These are phyloP conservation scores for Formica aserva DNA, from an alignment of 2,888 invertebrate genomes.

Conservation along the genomic window DNA sequence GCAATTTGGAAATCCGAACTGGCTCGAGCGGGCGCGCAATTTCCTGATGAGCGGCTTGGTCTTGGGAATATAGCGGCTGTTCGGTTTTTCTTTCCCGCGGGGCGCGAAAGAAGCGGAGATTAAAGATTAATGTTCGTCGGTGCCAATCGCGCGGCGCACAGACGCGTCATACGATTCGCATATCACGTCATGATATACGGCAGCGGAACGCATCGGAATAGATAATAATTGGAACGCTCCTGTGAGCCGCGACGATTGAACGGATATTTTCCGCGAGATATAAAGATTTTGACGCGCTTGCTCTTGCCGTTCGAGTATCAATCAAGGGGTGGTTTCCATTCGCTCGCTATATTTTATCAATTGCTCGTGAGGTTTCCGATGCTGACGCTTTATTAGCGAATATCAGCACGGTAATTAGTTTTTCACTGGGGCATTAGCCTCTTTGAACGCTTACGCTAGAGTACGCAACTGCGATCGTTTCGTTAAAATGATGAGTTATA, in stretches of 20 bases:
- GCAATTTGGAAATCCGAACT: slow-evolving; percentile 62
- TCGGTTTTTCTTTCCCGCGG: slow-evolving; percentile 54
- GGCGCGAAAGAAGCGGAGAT: slow-evolving; percentile 51
- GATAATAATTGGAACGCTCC: slow-evolving; percentile 38
- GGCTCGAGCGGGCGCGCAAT: slow-evolving; percentile 45
- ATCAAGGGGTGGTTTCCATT: slow-evolving; percentile 23
- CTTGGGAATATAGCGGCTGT: slow-evolving; percentile 47
- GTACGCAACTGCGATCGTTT: slow-evolving; percentile 24
- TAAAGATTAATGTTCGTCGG: slow-evolving; percentile 49
- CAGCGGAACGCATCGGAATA: slow-evolving; percentile 11
- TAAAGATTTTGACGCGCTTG: slow-evolving; percentile 8
- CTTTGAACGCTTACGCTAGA: slow-evolving; percentile 30
- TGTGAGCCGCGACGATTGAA: slow-evolving; percentile 20
- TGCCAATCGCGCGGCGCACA: slow-evolving; percentile 12
- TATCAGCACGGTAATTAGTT: slow-evolving; percentile 34
- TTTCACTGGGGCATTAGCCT: slow-evolving; percentile 36
- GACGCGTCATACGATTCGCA: slow-evolving; percentile 17
- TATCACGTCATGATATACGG: slow-evolving; percentile 10
- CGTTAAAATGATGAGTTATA: slow-evolving; percentile 40
- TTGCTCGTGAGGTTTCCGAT: slow-evolving; percentile 17
- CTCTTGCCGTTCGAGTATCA: slow-evolving; percentile 9
- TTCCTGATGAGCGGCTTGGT: slow-evolving; percentile 52
- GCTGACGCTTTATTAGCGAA: slow-evolving; percentile 19
- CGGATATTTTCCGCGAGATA: slow-evolving; percentile 18
- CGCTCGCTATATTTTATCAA: slow-evolving; percentile 26